phyloP scores from a whole-genome alignment of 2,888 invertebrate species.

The Dexiosoma caninum region DNA sequence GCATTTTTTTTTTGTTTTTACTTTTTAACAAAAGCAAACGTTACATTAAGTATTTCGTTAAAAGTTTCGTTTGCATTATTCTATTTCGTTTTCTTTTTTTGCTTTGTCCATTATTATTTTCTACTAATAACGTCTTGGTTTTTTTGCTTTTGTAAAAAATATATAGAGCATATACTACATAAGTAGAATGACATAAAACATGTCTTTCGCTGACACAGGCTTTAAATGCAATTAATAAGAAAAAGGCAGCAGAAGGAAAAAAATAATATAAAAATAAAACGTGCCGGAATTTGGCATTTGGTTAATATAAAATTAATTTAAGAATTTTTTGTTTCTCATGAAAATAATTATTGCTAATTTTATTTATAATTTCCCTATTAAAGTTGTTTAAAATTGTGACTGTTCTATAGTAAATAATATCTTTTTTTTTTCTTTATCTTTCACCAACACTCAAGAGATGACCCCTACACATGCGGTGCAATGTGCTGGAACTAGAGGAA shows the following conservation, averaged over 20 bases:
- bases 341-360: too few relatives aligned
- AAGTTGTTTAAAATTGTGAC: too few relatives aligned
- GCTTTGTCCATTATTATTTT: too few relatives aligned
- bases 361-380: too few relatives aligned
- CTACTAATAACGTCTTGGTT: constrained; percentile 44
- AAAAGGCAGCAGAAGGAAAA: neutral
- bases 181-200: constrained; percentile 53
- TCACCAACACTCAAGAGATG: too few relatives aligned
- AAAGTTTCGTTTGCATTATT: constrained; percentile 1
- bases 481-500: too few relatives aligned
- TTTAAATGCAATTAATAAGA: neutral
- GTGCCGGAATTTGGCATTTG: neutral
- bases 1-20: neutral
- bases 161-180: constrained; percentile 60
- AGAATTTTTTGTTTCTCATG: too few relatives aligned
- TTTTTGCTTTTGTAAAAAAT: constrained; percentile 42
- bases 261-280: neutral
- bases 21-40: constrained; percentile 29
- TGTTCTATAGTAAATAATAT: too few relatives aligned
- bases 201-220: constrained; percentile 5
- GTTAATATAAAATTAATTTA: too few relatives aligned
- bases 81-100: too few relatives aligned
- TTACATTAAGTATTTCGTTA: constrained; percentile 46
- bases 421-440: too few relatives aligned
- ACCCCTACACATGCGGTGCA: too few relatives aligned